Conservation (phyloP, 2,888 invertebrate species). For the Myopa testacea region DNA sequence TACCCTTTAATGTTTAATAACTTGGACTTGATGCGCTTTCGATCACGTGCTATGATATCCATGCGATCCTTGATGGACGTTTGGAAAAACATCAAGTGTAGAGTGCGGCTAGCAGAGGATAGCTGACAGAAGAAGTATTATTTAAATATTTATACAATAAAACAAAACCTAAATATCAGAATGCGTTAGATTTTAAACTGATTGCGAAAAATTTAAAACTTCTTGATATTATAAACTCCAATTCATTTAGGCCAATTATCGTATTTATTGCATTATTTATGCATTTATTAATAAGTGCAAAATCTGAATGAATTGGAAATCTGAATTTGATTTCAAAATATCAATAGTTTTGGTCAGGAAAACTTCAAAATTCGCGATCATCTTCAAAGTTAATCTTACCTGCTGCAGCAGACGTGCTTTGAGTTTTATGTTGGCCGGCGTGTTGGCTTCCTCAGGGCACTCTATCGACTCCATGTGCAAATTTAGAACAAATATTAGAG, state of each 20-base stretch:
- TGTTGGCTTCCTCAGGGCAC: slow-evolving; percentile 50
- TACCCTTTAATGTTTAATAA: slow-evolving; percentile 53
- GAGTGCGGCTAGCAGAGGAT: slow-evolving; percentile 59
- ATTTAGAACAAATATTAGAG: slow-evolving; percentile 64
- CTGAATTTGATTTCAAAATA: no score
- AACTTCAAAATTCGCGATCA: no score
- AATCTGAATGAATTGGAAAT: no score
- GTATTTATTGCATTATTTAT: neutral
- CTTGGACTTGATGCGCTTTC: slow-evolving; percentile 60
- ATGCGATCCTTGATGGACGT: slow-evolving; percentile 62
- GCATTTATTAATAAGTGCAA: neutral
- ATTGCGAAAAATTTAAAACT: no score
- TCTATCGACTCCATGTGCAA: slow-evolving; percentile 61
- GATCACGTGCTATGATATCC: slow-evolving; percentile 64
- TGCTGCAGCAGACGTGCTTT: slow-evolving; percentile 64
- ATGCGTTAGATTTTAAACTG: neutral
- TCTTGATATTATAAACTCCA: neutral
- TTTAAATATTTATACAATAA: neutral
- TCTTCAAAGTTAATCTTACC: slow-evolving; percentile 48
- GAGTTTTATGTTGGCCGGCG: slow-evolving; percentile 58
- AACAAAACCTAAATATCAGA: neutral
- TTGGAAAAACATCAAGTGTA: slow-evolving; percentile 61
- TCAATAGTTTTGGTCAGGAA: no score
- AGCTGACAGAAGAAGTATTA: slow-evolving; percentile 50
- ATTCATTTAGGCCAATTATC: no score